Percentiles rank a stretch among this genome's conserved stretches.
Conservation (phyloP, 2,797 vertebrate genomes). For the Distichodus sexfasciatus region DNA sequence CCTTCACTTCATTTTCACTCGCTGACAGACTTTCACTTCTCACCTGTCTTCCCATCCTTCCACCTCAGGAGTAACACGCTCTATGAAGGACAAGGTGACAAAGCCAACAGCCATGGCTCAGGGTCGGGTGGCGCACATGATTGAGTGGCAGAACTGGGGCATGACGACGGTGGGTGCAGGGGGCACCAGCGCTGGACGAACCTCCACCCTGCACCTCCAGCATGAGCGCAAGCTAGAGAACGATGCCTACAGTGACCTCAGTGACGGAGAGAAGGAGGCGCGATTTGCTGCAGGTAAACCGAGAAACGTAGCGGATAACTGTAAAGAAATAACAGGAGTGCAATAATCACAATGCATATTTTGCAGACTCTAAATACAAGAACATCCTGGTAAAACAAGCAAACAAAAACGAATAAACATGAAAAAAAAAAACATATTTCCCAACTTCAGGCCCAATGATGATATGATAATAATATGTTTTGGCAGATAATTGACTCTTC, state of each 20-base stretch:
- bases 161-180: slow-evolving; percentile 85
- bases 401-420: too few species aligned
- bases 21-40: neutral
- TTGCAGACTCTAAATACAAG: too few species aligned
- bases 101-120: slow-evolving; percentile 97
- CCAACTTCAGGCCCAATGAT: too few species aligned
- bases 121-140: slow-evolving; percentile 97
- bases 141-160: slow-evolving; percentile 98
- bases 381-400: too few species aligned
- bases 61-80: slow-evolving; percentile 83
- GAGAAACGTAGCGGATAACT: neutral
- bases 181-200: slow-evolving; percentile 72
- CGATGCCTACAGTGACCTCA: slow-evolving; percentile 96
- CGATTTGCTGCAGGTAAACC: slow-evolving; percentile 92
- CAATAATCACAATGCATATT: too few species aligned
- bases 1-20: neutral
- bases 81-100: slow-evolving; percentile 98
- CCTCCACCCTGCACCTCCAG: slow-evolving; percentile 80
- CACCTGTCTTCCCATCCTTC: slow-evolving; percentile 3
- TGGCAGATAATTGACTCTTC: too few species aligned
- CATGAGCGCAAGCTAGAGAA: slow-evolving; percentile 78
- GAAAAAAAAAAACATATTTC: too few species aligned
- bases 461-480: too few species aligned
- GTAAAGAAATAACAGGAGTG: slow-evolving; percentile 7
- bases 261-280: slow-evolving; percentile 96